Conservation (phyloP, 2,888 invertebrate genomes). For the Toxonevra muliebris region DNA sequence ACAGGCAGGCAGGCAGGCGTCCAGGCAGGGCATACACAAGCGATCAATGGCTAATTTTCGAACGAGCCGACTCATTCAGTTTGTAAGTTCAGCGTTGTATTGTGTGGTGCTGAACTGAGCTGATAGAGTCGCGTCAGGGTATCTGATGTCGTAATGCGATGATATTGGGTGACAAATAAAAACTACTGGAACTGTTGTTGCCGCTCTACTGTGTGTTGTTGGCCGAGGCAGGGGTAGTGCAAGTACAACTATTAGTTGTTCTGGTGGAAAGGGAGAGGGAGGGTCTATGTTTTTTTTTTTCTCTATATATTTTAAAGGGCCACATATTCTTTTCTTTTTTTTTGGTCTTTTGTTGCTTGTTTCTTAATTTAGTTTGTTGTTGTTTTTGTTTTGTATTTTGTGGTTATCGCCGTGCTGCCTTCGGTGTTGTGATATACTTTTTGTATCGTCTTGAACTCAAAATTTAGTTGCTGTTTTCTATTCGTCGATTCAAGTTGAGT, state of each 20-base stretch:
- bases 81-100: not conserved
- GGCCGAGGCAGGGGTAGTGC: conserved; percentile 42
- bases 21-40: conserved; percentile 16
- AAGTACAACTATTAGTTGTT: conserved; percentile 38
- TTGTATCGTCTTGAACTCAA: conserved; percentile 50
- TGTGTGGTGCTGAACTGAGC: no score
- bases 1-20: conserved; percentile 12
- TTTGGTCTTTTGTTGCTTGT: conserved; percentile 23
- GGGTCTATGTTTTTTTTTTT: conserved; percentile 30
- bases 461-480: conserved; percentile 63
- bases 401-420: conserved; percentile 53
- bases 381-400: conserved; percentile 41
- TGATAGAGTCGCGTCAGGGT: conserved; percentile 29
- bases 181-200: conserved; percentile 55
- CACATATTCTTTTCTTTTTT: conserved; percentile 44
- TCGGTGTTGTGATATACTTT: conserved; percentile 45
- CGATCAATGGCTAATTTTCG: conserved; percentile 33
- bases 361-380: conserved; percentile 22
- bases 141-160: conserved; percentile 58
- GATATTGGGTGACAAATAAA: conserved; percentile 62
- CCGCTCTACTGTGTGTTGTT: conserved; percentile 7
- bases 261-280: conserved; percentile 35
- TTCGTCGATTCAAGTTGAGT: conserved; percentile 62
- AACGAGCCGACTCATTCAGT: conserved; percentile 26
- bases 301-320: conserved; percentile 44